These are phyloP conservation scores for Nothura maculosa DNA, from an alignment of 2,797 vertebrate genomes.

Conservation along the genomic window DNA sequence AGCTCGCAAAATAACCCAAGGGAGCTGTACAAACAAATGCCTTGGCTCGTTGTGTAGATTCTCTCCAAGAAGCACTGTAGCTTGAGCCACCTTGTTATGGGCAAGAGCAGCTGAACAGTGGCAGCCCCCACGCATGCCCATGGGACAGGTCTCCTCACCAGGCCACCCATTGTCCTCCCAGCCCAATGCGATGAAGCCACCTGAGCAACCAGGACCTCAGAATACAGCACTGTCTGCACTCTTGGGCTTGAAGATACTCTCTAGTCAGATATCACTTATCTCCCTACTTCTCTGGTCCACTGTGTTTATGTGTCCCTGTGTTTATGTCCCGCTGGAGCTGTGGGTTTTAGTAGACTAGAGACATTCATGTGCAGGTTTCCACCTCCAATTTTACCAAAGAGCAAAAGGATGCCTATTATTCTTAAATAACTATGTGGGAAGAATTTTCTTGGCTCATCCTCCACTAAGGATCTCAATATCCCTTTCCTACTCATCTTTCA, in stretches of 20 bases:
- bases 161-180: background rate
- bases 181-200: background rate
- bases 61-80: background rate
- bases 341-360: background rate
- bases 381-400: background rate
- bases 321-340: background rate
- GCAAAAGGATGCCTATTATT: background rate
- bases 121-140: background rate
- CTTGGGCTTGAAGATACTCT: background rate
- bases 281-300: background rate
- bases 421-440: background rate
- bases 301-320: accelerated
- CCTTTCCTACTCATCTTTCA: background rate
- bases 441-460: background rate
- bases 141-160: background rate
- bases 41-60: background rate
- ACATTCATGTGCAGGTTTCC: background rate
- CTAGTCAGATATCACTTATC: background rate
- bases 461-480: background rate
- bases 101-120: background rate
- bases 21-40: background rate
- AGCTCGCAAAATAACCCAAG: background rate
- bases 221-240: accelerated
- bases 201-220: background rate
- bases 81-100: background rate